Conservation (phyloP, 1,140 invertebrate species). For the Amyelois transitella region DNA sequence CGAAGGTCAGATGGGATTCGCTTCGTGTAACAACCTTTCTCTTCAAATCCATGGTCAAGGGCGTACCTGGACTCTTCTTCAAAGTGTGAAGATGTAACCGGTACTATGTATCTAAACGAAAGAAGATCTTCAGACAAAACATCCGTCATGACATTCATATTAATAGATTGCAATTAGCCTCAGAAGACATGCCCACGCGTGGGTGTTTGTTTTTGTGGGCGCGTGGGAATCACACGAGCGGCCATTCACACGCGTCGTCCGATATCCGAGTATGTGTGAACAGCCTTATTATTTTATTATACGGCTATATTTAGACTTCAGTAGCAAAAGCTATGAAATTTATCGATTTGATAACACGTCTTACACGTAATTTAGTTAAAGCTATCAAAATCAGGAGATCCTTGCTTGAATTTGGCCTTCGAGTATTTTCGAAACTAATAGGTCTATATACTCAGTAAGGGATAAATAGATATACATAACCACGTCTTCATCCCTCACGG, state of each 20-base stretch:
- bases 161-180: not conserved
- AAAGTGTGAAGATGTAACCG: too few relatives aligned
- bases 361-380: not conserved
- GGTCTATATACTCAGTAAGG: too few relatives aligned
- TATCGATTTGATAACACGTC: not conserved
- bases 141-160: not conserved
- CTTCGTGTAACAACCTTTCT: too few relatives aligned
- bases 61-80: too few relatives aligned
- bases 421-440: too few relatives aligned
- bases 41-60: too few relatives aligned
- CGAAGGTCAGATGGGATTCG: too few relatives aligned
- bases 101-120: too few relatives aligned
- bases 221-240: not conserved
- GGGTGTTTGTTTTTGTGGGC: not conserved
- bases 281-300: constrained; percentile 4
- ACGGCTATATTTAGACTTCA: constrained; percentile 1
- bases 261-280: not conserved
- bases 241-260: not conserved
- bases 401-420: too few relatives aligned
- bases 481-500: too few relatives aligned
- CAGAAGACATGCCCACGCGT: not conserved
- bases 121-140: not conserved
- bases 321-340: not conserved
- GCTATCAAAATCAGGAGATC: too few relatives aligned
- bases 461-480: too few relatives aligned